These are phyloP conservation scores for Diglossa cyanea DNA, from an alignment of 2,797 vertebrate genomes.

Conservation along the genomic window DNA sequence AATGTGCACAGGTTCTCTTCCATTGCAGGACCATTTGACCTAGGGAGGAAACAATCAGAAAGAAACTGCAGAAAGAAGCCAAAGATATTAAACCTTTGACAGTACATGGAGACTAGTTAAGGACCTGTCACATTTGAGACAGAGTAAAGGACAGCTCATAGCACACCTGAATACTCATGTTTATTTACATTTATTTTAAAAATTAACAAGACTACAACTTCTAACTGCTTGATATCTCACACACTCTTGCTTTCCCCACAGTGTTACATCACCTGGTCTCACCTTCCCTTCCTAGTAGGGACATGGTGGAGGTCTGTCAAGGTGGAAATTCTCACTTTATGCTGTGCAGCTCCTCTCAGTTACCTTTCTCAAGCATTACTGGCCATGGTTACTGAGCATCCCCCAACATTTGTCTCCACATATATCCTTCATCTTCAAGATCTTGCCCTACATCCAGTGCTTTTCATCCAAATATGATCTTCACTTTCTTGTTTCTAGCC, in stretches of 20 bases:
- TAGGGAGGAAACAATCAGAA: neutral
- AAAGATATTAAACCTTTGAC: neutral
- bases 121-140: neutral
- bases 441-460: neutral
- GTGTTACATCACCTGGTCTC: neutral
- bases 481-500: neutral
- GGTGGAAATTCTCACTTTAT: neutral
- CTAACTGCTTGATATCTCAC: neutral
- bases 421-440: neutral
- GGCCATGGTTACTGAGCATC: neutral
- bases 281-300: neutral
- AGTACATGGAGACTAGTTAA: neutral
- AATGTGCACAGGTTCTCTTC: neutral
- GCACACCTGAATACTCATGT: neutral
- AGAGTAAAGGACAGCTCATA: neutral
- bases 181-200: neutral
- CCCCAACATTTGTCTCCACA: neutral
- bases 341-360: neutral
- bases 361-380: neutral
- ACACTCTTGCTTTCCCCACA: neutral
- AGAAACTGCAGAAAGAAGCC: neutral
- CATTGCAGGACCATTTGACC: neutral
- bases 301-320: neutral
- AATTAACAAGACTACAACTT: neutral
- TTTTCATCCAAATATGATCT: neutral